Base-by-base conservation (phyloP, 2,888 invertebrate species). In the Drosophila leonis region DNA sequence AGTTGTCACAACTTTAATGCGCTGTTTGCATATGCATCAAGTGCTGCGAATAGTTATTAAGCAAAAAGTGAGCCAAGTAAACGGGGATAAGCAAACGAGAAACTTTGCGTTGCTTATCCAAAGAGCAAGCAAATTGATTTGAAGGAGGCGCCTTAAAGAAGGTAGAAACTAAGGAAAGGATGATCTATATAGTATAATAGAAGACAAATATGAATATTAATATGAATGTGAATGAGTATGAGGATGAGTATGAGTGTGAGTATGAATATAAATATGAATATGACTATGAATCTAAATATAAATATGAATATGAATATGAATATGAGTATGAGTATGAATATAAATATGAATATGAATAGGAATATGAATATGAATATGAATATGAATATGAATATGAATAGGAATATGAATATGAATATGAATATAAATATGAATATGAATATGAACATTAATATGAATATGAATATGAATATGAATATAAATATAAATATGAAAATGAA, bases 1-100 rank as follows among this genome's bases (percentile, higher is more conserved):
- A 60, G 39, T 48, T 70, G 63, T n/a, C 33, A 31, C 10, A 27
- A 68, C 55, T 68, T 52, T 41, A 46, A 54, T 54, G 33, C 42
- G 48, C 75, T 72, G 62, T 75, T 49, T 54, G 35, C 9, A 33
- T 67, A 27, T 35, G 55, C n/a, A 33, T 27, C 24, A 66, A 46
- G 35, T 42, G 65, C 18, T 41, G 29, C 31, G 20, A 51, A 20
- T 37, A 15, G 13, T 59, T 27, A 27, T 29, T n/a, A 35, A 54
- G 29, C 48, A 33, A 18, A 48, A 42, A 35, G 37, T 18, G 24
- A 49, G 33, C n/a, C 13, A 24, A 65, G 24, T 48, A 61, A 56
- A 55, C 27, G 37, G 7, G 15, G 29, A 35, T 24, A 42, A 13
- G 33, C 42, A 13, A 42, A 44, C 10, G 41, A 55, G 3, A 41